Percentiles rank a stretch among this genome's conserved stretches.
Evolutionary conservation across 2,797 vertebrate genomes (phyloP).

Genomic region (Jordanella pulchra): DNA sequence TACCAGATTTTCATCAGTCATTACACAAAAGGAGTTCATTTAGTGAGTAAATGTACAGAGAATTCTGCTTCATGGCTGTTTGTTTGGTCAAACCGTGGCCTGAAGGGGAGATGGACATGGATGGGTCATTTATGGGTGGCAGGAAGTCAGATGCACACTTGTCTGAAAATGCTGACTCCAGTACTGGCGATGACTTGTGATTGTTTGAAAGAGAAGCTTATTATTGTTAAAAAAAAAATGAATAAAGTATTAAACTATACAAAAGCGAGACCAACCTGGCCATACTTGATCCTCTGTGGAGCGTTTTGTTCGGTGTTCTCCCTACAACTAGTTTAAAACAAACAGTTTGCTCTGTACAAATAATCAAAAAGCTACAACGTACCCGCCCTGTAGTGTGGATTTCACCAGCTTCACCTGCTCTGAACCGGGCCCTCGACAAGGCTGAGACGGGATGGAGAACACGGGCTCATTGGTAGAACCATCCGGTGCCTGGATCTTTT

Average conservation of each 20-base stretch:
- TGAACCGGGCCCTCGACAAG: conserved; percentile 76
- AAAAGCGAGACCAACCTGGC: conserved; percentile 54
- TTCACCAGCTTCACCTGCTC: conserved; percentile 76
- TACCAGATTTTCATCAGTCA: neutral
- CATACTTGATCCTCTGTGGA: conserved; percentile 58
- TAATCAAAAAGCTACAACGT: neutral
- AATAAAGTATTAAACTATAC: neutral
- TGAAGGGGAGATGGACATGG: conserved; percentile 62
- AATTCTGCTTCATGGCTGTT: neutral
- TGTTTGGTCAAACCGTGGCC: conserved; percentile 39
- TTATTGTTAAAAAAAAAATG: neutral
- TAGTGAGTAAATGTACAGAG: neutral
- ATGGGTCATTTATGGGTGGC: conserved; percentile 41
- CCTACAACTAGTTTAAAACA: conserved; percentile 53
- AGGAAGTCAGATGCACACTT: conserved; percentile 69
- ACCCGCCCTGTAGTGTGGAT: neutral
- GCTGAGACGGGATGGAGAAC: conserved; percentile 74
- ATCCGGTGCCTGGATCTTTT: conserved; percentile 69
- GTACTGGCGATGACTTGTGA: conserved; percentile 78
- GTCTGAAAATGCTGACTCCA: conserved; percentile 76
- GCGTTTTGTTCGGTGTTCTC: conserved; percentile 59
- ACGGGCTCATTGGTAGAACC: conserved; percentile 86
- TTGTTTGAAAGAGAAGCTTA: neutral
- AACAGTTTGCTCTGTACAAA: neutral
- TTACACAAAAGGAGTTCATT: neutral